Evolutionary conservation across 2,888 invertebrate species (phyloP), one percentile per base, ranked within the genome.

Genomic region (Meteorus cinctellus): DNA sequence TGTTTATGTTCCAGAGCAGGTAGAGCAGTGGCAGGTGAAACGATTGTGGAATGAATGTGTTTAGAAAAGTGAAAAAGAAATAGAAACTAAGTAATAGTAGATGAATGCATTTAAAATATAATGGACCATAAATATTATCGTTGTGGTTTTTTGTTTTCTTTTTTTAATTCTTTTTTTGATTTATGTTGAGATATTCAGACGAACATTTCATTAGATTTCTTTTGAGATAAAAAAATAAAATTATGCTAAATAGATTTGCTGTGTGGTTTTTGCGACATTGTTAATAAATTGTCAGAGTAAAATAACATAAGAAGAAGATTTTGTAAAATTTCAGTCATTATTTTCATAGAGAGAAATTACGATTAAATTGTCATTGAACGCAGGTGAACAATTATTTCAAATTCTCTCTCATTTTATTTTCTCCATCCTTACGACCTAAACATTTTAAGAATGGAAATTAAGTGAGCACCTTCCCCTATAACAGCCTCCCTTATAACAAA

Each of bases 391-490:
- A 31, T 48, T 48, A 48, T 48, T 55, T 19, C 4, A 4, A 55
- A 55, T 8, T 55, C 10, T 4, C 6, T 6, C 10, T 55, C 3
- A 10, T 4, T 55, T 19, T 10, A 41, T 36, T 65, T 34, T 65
- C 41, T 65, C 19, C n/a, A 19, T 55, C 19, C 55, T 24, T 36
- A 12, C 31, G 10, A 29, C 12, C n/a, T 29, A 29, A 19, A 55
- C 2, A 55, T 19, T 55, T 55, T 55, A 19, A 69, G n/a, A 41
- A 70, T 70, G 36, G 60, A 59, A 70, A 70, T 70, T 59, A 70
- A 70, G 48, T 70, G 70, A 60, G 41, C 60, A 70, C 41, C 41
- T 27, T 29, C 31, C 27, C 24, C 19, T 8, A 24, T 24, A 19
- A n/a, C 8, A 55, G 48, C 31, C 29, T 19, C 24, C 41, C 41